Conservation (phyloP, 2,113 vertebrate species). For the Ranitomeya variabilis region DNA sequence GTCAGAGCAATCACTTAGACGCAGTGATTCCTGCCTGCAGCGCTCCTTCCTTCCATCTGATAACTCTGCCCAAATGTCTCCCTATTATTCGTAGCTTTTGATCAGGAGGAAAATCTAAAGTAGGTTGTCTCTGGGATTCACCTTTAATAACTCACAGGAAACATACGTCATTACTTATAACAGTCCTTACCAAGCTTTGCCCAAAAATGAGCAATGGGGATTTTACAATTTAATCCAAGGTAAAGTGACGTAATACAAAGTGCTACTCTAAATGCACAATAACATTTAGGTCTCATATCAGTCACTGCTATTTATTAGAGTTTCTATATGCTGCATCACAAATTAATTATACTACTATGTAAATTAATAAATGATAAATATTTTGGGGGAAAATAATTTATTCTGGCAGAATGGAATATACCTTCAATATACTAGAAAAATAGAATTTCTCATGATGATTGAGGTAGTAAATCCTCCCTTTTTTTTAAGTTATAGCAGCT, state of each 20-base stretch:
- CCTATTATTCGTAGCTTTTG: background rate
- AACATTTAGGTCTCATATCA: background rate
- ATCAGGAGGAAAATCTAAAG: background rate
- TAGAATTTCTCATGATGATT: no score
- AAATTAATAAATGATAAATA: no score
- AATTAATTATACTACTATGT: no score
- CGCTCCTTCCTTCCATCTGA: background rate
- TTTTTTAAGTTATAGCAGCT: no score
- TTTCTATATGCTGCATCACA: no score
- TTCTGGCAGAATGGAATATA: no score
- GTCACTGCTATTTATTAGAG: no score
- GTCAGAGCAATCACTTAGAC: slow-evolving; percentile 15
- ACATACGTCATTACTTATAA: no score
- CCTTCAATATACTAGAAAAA: no score
- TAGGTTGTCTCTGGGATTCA: background rate
- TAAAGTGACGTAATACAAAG: background rate
- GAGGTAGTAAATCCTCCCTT: no score
- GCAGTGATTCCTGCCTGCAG: slow-evolving; percentile 14
- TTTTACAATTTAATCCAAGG: background rate
- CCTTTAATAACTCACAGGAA: background rate
- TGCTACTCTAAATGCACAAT: background rate
- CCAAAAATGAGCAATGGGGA: no score
- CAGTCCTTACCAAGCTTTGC: background rate
- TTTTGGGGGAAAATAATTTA: no score
- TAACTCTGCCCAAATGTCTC: background rate